Evolutionary conservation across 2,888 invertebrate genomes (phyloP).

Genomic region (Siphlonurus alternatus): DNA sequence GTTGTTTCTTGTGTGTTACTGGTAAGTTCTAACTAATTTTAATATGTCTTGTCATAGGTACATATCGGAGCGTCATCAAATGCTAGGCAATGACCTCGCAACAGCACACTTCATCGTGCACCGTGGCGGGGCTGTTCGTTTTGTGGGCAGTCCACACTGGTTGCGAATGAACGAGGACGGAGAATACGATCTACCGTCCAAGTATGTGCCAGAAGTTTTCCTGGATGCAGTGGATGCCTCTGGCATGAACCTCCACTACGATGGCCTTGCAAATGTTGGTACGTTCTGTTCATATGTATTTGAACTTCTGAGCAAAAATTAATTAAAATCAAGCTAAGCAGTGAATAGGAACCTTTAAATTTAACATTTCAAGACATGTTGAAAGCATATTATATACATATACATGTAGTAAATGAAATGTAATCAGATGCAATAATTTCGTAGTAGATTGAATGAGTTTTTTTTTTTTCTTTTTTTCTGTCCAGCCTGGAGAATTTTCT

Average conservation of each 20-base stretch:
- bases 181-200: slow-evolving; percentile 37
- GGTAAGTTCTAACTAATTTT: too few relatives aligned
- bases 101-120: slow-evolving; percentile 69
- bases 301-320: neutral
- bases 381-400: too few relatives aligned
- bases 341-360: neutral
- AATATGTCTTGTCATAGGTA: slow-evolving; percentile 28
- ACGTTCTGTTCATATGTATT: slow-evolving; percentile 11
- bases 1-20: too few relatives aligned
- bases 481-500: too few relatives aligned
- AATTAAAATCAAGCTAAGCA: neutral
- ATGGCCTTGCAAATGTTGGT: slow-evolving; percentile 61
- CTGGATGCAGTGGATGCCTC: slow-evolving; percentile 71
- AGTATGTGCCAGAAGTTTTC: slow-evolving; percentile 38
- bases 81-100: slow-evolving; percentile 64
- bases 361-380: too few relatives aligned
- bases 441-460: too few relatives aligned
- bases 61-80: slow-evolving; percentile 37
- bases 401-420: too few relatives aligned
- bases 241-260: slow-evolving; percentile 54
- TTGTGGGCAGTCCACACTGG: slow-evolving; percentile 33
- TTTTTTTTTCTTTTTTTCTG: too few relatives aligned
- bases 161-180: slow-evolving; percentile 30
- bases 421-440: too few relatives aligned
- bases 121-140: slow-evolving; percentile 57